phyloP scores from a whole-genome alignment of 2,888 invertebrate genomes.

The Lymantria monacha region DNA sequence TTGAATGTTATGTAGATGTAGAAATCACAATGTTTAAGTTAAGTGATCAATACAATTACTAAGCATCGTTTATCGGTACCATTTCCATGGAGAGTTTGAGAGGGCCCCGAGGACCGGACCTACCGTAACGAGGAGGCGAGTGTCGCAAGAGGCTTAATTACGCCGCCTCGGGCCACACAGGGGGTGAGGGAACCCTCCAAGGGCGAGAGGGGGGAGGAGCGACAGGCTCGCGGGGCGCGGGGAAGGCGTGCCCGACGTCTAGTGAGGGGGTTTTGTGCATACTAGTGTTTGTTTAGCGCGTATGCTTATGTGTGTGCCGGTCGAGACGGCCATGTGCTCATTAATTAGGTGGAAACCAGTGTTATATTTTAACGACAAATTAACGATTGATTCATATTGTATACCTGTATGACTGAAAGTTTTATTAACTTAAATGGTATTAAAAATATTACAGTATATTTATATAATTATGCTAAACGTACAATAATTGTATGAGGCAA shows the following conservation, averaged over 20 bases:
- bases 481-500: no score
- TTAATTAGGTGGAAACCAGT: background rate
- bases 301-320: background rate
- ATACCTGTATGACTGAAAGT: no score
- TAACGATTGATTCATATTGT: no score
- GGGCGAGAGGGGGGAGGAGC: background rate
- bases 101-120: slow-evolving; percentile 43
- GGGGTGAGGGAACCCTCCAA: slow-evolving; percentile 3
- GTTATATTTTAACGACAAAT: no score
- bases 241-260: slow-evolving; percentile 3
- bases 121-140: slow-evolving; percentile 59
- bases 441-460: no score
- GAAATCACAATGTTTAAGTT: background rate
- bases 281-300: slow-evolving; percentile 14
- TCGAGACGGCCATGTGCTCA: background rate
- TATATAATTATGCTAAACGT: no score
- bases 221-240: background rate
- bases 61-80: slow-evolving; percentile 4
- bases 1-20: background rate
- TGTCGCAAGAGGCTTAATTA: slow-evolving; percentile 62
- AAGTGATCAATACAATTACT: slow-evolving; percentile 3
- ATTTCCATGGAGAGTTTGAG: slow-evolving; percentile 1
- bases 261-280: slow-evolving; percentile 12
- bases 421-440: no score
- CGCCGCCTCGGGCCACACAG: slow-evolving; percentile 16